A percentile compares a stretch with the other conserved stretches of the same genome.
Evolutionary conservation across 2,888 invertebrate species (phyloP).

Genomic region (Nomada lathburiana): DNA sequence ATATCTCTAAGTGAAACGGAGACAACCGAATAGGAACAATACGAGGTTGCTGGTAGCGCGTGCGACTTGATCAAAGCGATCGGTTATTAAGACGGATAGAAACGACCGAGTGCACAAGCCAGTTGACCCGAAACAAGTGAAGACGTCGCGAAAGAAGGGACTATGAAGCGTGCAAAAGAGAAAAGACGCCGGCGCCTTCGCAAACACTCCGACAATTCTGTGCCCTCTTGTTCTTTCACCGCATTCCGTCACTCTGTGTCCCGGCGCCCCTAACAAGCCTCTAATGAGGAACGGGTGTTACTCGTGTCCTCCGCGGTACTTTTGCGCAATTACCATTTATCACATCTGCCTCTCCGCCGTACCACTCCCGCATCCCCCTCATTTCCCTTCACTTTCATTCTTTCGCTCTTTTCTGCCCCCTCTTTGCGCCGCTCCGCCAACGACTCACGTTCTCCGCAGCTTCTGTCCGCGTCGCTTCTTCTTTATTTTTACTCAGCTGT

Average conservation of each 20-base stretch:
- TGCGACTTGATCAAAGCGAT: slow-evolving; percentile 49
- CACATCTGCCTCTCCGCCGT: slow-evolving; percentile 72
- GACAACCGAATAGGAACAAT: slow-evolving; percentile 9
- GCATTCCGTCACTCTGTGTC: slow-evolving; percentile 78
- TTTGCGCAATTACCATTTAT: slow-evolving; percentile 81
- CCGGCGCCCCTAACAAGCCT: slow-evolving; percentile 79
- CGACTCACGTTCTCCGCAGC: slow-evolving; percentile 1
- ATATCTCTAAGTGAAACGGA: slow-evolving; percentile 13
- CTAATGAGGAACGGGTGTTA: slow-evolving; percentile 83
- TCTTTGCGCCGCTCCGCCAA: background rate
- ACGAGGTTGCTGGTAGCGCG: background rate
- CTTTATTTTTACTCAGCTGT: slow-evolving; percentile 51
- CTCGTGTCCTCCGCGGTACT: slow-evolving; percentile 78
- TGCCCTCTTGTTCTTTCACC: slow-evolving; percentile 51
- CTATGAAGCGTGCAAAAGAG: slow-evolving; percentile 45
- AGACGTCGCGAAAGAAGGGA: slow-evolving; percentile 26
- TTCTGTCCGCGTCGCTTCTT: slow-evolving; percentile 20
- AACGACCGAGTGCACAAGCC: background rate
- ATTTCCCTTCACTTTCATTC: background rate
- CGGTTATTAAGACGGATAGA: slow-evolving; percentile 53
- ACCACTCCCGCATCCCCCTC: slow-evolving; percentile 34
- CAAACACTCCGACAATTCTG: slow-evolving; percentile 61
- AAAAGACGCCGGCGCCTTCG: slow-evolving; percentile 64
- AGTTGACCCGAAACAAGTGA: slow-evolving; percentile 52
- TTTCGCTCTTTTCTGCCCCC: background rate